Conservation (phyloP, 2,113 vertebrate genomes). For the Seriola aureovittata region DNA sequence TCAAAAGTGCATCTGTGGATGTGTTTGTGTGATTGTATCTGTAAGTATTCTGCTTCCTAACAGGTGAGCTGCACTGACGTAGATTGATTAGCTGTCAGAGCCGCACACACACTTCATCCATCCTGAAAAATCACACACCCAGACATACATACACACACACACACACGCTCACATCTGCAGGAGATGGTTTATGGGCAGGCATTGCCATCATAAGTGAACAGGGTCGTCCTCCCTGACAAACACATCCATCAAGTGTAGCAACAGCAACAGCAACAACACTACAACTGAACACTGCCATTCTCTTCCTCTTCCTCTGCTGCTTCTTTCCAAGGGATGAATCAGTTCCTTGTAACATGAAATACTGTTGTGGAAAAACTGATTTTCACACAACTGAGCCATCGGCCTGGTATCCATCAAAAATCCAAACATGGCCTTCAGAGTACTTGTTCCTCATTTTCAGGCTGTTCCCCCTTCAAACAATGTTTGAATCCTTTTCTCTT, state of each 20-base stretch:
- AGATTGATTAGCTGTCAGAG: constrained; percentile 82
- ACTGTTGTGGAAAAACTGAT: constrained; percentile 55
- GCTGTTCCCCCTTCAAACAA: constrained; percentile 30
- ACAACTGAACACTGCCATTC: constrained; percentile 61
- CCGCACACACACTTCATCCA: constrained; percentile 76
- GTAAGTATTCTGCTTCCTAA: constrained; percentile 57
- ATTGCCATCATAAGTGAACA: constrained; percentile 81
- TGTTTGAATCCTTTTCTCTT: constrained; percentile 43
- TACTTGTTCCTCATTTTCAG: constrained; percentile 47
- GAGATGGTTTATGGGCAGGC: constrained; percentile 79
- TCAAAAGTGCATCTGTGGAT: constrained; percentile 34
- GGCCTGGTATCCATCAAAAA: constrained; percentile 63
- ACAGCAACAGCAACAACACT: constrained; percentile 72
- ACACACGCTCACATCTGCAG: constrained; percentile 35
- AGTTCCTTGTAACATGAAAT: constrained; percentile 58
- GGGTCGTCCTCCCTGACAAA: constrained; percentile 77
- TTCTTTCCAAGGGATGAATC: constrained; percentile 56
- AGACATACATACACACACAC: constrained; percentile 25
- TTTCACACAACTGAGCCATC: constrained; percentile 54
- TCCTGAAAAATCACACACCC: constrained; percentile 66
- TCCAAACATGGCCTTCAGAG: constrained; percentile 52
- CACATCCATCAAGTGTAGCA: constrained; percentile 80
- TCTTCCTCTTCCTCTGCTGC: constrained; percentile 33
- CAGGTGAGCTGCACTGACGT: constrained; percentile 75
- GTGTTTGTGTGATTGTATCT: constrained; percentile 25